Percentiles rank a stretch among this genome's conserved stretches.
Conservation (phyloP, 2,113 vertebrate species). For the Tachuris rubrigastra region DNA sequence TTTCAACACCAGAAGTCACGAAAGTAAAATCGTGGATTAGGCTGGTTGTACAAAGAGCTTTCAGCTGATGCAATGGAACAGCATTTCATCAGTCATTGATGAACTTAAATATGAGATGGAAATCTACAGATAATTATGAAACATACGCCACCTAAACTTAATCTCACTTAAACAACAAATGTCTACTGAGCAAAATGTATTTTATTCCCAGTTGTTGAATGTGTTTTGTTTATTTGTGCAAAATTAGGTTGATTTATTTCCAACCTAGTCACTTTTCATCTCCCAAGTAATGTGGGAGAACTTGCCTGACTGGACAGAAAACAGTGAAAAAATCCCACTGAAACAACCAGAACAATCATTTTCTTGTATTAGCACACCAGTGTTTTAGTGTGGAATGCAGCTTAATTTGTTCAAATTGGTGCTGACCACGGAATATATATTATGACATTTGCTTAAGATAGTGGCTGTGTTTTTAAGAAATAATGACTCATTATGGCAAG, state of each 20-base stretch:
- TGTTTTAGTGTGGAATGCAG: conserved; percentile 65
- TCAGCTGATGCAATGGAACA: conserved; percentile 41
- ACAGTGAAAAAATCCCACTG: conserved; percentile 61
- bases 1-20: not conserved
- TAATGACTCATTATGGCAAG: conserved; percentile 74
- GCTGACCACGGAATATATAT: conserved; percentile 66
- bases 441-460: conserved; percentile 78
- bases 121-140: conserved; percentile 9
- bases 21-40: conserved; percentile 7
- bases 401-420: conserved; percentile 53
- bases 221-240: not conserved
- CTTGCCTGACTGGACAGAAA: conserved; percentile 51
- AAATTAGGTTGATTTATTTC: conserved; percentile 20
- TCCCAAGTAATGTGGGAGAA: conserved; percentile 64
- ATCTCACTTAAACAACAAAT: not conserved
- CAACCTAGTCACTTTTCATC: conserved; percentile 1
- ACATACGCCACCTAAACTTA: not conserved
- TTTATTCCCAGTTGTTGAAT: not conserved
- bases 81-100: conserved; percentile 26
- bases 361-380: conserved; percentile 61
- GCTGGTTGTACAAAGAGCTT: not conserved
- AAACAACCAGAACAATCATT: conserved; percentile 60
- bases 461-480: conserved; percentile 67
- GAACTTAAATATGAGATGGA: not conserved
- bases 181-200: not conserved